Evolutionary conservation across 2,113 vertebrate species (phyloP), one percentile per base, ranked within the genome.

Genomic region (Butorides virescens): DNA sequence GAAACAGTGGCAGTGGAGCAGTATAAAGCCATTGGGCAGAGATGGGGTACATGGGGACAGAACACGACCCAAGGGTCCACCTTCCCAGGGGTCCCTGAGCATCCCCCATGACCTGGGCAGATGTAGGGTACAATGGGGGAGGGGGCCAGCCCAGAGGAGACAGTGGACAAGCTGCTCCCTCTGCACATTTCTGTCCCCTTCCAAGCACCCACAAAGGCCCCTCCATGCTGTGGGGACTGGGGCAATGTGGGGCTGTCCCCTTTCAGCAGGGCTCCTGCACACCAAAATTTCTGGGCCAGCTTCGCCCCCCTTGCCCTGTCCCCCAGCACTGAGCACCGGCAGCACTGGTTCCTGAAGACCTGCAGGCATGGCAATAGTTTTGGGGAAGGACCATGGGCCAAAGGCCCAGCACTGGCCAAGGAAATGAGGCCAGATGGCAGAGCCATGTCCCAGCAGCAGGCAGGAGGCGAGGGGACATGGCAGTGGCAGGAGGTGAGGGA

Each of bases 351-450:
- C 39, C 42, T 55, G 70, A 61, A 67, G 36, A 86, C 11, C 10
- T 3, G 0, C 27, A 22, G 58, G 18, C 26, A 55, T 1, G 9
- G 13, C 32, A 44, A 12, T 46, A 37, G 27, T 18, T 81, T 8
- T 18, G 13, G 29, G 36, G 34, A 50, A 63, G 42, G 9, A 5
- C 30, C 0, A 0, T 10, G 36, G 16, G 15, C 36, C 36, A 37
- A 0, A 0, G 34, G 32, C 20, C 26, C 2, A 1, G 30, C 27
- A 55, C 3, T 39, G 0, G 1, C 32, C 0, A 1, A 67, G 47
- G 37, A 62, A 39, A 53, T 2, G 18, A 50, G 30, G 3, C 9
- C 5, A 26, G 26, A 26, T 16, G 10, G 20, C 39, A 72, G 36
- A 90, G 29, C 19, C 7, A 2, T 1, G 3, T 50, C 55, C 29